Evolutionary conservation across 1,140 invertebrate genomes (phyloP), one percentile per base, ranked within the genome.

Genomic region (Lithobius niger): DNA sequence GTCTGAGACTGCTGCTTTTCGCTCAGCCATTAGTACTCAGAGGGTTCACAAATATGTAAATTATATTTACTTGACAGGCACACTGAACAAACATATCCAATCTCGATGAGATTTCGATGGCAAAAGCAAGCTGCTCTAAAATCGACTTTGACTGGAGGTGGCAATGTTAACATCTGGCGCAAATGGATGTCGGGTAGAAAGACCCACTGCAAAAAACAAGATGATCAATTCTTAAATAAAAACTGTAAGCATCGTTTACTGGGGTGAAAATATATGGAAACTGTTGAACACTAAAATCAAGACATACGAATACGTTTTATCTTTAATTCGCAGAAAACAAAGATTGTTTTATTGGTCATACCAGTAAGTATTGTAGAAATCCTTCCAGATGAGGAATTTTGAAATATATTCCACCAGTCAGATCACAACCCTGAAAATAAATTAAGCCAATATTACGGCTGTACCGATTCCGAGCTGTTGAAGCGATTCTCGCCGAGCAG

Each of bases 81-180:
- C 56, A 98, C 87, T 2, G 95, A 98, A 71, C 94, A 98, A 16
- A 98, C 94, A 71, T 88, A 97, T 52, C 92, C 95, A 64, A 96
- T 86, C 65, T 96, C 92, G 47, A 97, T 85, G 27, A 97, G 77
- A 64, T 92, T 88, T n/a, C 92, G 75, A 72, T 98, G 95, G 68
- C 95, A 98, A 75, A 98, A 98, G 71, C 95, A 98, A 0, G 93
- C 92, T 21, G 95, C 92, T 62, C 93, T 74, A 69, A 96, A 97
- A 71, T 97, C 93, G 13, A 97, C 90, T 61, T 91, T 86, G 0
- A 84, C 83, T 4, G 86, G 80, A 0, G 90, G 86, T 0, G 94
- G 94, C 43, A 97, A 66, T 1, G 91, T 86, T 59, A 97, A 69
- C 67, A 89, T 85, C 54, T 80, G 79, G 27, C 95, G 76, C 45